Conservation (phyloP, 1,140 invertebrate species). For the Brachionus sp. region DNA sequence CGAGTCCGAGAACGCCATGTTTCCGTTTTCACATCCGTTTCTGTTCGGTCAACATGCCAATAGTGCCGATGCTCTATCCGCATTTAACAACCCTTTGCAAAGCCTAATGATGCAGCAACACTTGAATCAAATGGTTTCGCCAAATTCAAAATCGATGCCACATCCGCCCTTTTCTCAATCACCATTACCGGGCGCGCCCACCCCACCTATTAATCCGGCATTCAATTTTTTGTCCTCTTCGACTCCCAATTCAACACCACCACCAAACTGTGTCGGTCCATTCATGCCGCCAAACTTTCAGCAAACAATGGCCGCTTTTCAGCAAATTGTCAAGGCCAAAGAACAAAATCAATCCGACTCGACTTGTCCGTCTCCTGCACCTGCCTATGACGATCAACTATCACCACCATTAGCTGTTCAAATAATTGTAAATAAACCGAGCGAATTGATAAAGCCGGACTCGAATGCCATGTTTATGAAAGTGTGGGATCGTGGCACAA, state of each 20-base stretch:
- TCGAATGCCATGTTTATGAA: constrained; percentile 39
- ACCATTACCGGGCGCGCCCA: not conserved
- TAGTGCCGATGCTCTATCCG: not conserved
- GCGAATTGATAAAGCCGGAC: constrained; percentile 26
- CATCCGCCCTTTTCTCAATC: not conserved
- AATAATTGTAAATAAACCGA: constrained; percentile 40
- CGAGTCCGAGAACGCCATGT: not conserved
- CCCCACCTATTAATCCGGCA: not conserved
- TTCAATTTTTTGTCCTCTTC: constrained; percentile 4
- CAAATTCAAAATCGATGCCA: not conserved
- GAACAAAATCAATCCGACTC: not conserved
- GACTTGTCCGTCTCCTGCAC: not conserved
- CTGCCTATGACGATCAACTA: constrained; percentile 5
- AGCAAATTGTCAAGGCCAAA: not conserved
- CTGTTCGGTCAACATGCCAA: not conserved
- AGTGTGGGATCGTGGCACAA: constrained; percentile 29
- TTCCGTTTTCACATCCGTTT: constrained; percentile 1
- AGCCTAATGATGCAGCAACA: constrained; percentile 8
- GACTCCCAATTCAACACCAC: not conserved
- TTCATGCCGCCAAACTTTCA: not conserved
- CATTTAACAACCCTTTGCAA: not conserved
- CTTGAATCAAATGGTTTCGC: constrained; percentile 12
- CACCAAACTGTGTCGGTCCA: not conserved
- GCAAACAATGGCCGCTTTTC: constrained; percentile 15
- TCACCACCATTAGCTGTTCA: not conserved